phyloP scores from a whole-genome alignment of 2,797 vertebrate species.

The Sarcoramphus papa region DNA sequence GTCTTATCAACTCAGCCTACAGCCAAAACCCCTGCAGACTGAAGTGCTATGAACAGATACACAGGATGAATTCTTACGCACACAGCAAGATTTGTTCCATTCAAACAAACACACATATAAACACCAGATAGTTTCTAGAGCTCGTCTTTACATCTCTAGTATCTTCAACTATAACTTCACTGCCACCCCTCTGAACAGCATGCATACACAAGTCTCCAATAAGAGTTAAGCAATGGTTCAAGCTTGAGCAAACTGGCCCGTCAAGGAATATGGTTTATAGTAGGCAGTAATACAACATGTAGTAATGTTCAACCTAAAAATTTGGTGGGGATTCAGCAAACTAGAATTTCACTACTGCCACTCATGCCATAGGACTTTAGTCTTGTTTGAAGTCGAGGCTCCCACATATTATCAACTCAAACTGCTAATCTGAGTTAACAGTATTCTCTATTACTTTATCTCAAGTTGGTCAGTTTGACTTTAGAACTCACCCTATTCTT shows the following conservation, averaged over 20 bases:
- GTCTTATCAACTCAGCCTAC: background rate
- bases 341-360: background rate
- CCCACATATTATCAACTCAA: background rate
- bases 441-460: background rate
- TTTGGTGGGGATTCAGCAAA: background rate
- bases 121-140: background rate
- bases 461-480: background rate
- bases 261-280: background rate
- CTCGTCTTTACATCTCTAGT: background rate
- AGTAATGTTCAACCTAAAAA: background rate
- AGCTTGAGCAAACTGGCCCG: background rate
- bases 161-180: background rate
- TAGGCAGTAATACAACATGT: background rate
- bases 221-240: background rate
- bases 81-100: background rate
- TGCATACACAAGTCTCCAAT: background rate
- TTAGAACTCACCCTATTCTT: background rate
- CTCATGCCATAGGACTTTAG: background rate
- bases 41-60: background rate
- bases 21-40: background rate
- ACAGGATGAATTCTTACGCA: background rate
- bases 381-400: background rate
- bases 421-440: background rate
- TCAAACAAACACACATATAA: background rate
- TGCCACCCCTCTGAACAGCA: background rate